Evolutionary conservation across 2,888 invertebrate species (phyloP), one percentile per base, ranked within the genome.

Genomic region (Eucera pruinosa): DNA sequence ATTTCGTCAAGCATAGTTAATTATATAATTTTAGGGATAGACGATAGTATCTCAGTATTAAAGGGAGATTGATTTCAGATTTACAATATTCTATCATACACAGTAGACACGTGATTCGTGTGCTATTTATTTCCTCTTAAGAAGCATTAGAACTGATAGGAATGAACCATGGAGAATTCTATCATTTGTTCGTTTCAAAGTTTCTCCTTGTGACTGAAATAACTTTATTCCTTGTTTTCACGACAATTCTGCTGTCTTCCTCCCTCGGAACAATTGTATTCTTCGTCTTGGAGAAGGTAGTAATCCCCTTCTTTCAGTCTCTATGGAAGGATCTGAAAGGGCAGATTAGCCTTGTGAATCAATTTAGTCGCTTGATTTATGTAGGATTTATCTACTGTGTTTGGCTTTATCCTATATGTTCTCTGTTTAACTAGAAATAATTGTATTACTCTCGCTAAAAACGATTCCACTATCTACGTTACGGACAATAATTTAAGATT

Each of bases 311-410:
- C 5, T 50, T 50, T 27, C 13, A 50, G 27, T 25, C 23, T 5
- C 50, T 27, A 15, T 25, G 6, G 13, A 27, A 50, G 15, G 25
- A 15, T 23, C 15, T 6, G 25, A 25, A 50, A 27, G n/a, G n/a
- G 20, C 13, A 27, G 13, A n/a, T 50, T 27, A 23, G 15, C 25
- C 6, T 50, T n/a, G 27, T 27, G 50, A 50, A 50, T 50, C 50
- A 50, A 30, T 50, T 50, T 27, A 15, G 50, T 9, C 50, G 30
- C 27, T 27, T n/a, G 50, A 50, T 27, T 50, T 27, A 27, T 25
- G 7, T 5, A n/a, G 30, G 50, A 18, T n/a, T 50, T 27, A 50
- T 50, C 50, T n/a, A n/a, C 30, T n/a, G n/a, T 50, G 27, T 27
- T 3, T 47, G 20, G 9, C 23, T 47, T 7, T 20, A 20, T 20